phyloP scores from a whole-genome alignment of 2,113 vertebrate species.

The Gavia stellata region DNA sequence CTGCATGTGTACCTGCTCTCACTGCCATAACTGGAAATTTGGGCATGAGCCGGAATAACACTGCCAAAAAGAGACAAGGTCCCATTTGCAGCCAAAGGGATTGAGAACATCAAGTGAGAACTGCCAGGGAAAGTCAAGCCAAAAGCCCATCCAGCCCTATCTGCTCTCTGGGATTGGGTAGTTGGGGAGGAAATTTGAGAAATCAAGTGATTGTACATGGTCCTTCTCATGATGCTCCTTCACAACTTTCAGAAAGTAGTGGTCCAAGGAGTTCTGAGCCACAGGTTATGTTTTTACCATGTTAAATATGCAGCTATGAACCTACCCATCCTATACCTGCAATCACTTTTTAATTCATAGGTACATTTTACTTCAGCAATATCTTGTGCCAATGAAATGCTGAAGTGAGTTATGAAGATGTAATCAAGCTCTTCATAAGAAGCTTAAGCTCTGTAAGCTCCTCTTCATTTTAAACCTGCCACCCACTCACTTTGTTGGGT shows the following conservation, averaged over 20 bases:
- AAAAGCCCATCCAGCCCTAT: neutral
- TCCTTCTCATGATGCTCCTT: neutral
- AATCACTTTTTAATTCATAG: neutral
- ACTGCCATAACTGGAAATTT: neutral
- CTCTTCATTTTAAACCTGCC: neutral
- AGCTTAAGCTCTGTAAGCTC: neutral
- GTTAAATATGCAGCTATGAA: neutral
- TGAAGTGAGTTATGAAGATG: neutral
- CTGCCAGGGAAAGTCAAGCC: neutral
- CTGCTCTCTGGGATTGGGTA: neutral
- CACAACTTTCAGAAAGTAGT: neutral
- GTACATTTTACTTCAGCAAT: neutral
- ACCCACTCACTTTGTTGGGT: neutral
- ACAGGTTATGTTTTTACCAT: neutral
- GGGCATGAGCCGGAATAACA: neutral
- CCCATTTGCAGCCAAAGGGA: neutral
- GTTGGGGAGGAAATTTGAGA: neutral
- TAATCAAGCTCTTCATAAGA: conserved; percentile 2
- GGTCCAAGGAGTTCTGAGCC: neutral
- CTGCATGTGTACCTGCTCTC: neutral
- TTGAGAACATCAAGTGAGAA: neutral
- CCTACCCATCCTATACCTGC: neutral
- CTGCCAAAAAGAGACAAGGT: neutral
- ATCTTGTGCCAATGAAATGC: neutral
- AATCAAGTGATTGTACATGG: neutral